These are phyloP conservation scores for Mesocentrotus franciscanus DNA, from an alignment of 53 echinoderm and acorn worm species.

Conservation along the genomic window DNA sequence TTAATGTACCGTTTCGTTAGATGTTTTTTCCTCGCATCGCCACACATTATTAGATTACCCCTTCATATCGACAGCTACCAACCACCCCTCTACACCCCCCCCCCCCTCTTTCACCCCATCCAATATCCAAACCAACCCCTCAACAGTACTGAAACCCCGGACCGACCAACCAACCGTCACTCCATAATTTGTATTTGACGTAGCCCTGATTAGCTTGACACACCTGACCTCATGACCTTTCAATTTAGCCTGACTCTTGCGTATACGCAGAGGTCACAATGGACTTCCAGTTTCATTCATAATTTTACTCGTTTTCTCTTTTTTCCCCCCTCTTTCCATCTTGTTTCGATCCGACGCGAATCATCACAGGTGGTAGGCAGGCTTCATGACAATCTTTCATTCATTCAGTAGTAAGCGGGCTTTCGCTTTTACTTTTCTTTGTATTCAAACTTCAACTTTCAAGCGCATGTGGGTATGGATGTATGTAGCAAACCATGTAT, in stretches of 20 bases:
- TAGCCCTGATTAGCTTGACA: constrained; percentile 59
- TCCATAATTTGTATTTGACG: constrained; percentile 61
- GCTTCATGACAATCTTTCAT: constrained; percentile 27
- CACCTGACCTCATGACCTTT: constrained; percentile 57
- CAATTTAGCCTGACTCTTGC: constrained; percentile 31
- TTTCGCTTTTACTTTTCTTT: not conserved
- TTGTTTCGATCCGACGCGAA: not conserved
- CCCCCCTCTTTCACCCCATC: not conserved
- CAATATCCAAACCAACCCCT: not conserved
- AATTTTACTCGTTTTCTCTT: constrained; percentile 53
- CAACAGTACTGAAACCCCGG: not conserved
- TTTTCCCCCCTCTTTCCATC: not conserved
- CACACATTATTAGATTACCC: not conserved
- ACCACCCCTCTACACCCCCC: no score
- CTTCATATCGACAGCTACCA: not conserved
- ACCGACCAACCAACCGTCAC: constrained; percentile 15
- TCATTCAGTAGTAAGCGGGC: not conserved
- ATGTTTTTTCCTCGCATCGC: not conserved
- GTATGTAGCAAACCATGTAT: not conserved
- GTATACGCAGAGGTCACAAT: constrained; percentile 47
- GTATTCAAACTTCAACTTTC: not conserved
- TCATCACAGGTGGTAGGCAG: constrained; percentile 54
- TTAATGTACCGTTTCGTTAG: not conserved
- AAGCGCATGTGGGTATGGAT: not conserved
- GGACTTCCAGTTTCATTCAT: constrained; percentile 68